Percentiles rank a stretch among this genome's conserved stretches.
Conservation (phyloP, 2,888 invertebrate genomes). For the Drosophila birchii region DNA sequence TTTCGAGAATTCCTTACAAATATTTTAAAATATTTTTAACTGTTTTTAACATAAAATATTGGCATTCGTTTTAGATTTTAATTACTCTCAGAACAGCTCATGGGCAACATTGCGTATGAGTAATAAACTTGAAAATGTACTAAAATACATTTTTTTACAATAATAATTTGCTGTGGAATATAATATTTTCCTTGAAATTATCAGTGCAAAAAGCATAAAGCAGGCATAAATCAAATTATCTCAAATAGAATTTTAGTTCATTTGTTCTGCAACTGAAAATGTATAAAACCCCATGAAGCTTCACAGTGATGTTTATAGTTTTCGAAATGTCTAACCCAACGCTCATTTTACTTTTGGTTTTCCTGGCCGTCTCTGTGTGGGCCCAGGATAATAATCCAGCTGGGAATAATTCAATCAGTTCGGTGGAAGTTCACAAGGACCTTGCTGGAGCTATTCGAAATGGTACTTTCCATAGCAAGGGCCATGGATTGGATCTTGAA, state of each 20-base stretch:
- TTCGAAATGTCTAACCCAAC: conserved; percentile 9
- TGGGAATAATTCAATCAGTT: not conserved
- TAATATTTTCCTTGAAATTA: not conserved
- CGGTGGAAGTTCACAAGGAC: not conserved
- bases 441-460: not conserved
- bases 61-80: rapidly evolving
- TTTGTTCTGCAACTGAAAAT: not conserved
- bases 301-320: not conserved
- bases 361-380: not conserved
- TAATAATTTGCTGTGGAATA: not conserved
- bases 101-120: not conserved
- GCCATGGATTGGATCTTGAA: not conserved
- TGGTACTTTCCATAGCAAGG: not conserved
- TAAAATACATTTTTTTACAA: not conserved
- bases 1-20: not conserved
- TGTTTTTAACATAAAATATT: not conserved
- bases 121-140: not conserved
- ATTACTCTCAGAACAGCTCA: not conserved
- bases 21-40: too few species aligned
- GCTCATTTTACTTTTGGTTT: not conserved
- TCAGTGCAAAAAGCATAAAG: too few species aligned
- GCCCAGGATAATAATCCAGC: not conserved
- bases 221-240: conserved; percentile 6
- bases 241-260: not conserved
- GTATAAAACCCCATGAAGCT: not conserved